Evolutionary conservation across 2,797 vertebrate species (phyloP).

Genomic region (Artibeus jamaicensis): DNA sequence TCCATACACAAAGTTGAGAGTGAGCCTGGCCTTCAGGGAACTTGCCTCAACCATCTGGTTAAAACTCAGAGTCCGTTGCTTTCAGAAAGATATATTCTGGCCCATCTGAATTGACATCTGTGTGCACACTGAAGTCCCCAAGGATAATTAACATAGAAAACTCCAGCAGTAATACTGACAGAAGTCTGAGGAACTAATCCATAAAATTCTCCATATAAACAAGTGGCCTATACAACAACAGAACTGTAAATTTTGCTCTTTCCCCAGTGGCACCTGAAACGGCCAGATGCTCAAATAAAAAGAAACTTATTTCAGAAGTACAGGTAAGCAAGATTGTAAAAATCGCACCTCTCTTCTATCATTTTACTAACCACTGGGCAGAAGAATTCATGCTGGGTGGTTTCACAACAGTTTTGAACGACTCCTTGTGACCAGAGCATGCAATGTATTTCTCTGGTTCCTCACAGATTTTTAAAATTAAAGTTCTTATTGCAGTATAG

Average conservation of each 20-base stretch:
- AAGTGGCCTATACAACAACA: constrained; percentile 73
- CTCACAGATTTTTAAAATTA: not conserved
- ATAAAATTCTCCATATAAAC: constrained; percentile 74
- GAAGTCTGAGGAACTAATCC: constrained; percentile 70
- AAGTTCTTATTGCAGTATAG: not conserved
- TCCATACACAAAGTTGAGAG: constrained; percentile 73
- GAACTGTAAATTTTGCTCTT: constrained; percentile 74
- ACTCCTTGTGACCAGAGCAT: not conserved
- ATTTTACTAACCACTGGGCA: constrained; percentile 25
- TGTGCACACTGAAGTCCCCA: constrained; percentile 63
- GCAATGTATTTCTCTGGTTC: not conserved
- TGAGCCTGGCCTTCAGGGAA: constrained; percentile 71
- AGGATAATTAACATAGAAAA: constrained; percentile 74
- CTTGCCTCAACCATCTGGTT: constrained; percentile 74
- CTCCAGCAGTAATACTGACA: constrained; percentile 68
- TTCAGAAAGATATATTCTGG: constrained; percentile 74
- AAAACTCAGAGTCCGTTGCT: constrained; percentile 76
- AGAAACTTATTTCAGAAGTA: constrained; percentile 67
- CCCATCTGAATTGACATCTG: constrained; percentile 77
- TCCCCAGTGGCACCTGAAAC: constrained; percentile 65
- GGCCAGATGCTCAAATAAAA: constrained; percentile 73
- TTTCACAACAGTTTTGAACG: constrained; percentile 21
- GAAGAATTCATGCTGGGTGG: not conserved
- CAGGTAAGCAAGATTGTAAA: constrained; percentile 45
- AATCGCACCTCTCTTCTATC: constrained; percentile 23